A percentile compares a stretch with the other conserved stretches of the same genome.
Conservation (phyloP, 2,113 vertebrate species). For the Myrmecophaga tridactyla region DNA sequence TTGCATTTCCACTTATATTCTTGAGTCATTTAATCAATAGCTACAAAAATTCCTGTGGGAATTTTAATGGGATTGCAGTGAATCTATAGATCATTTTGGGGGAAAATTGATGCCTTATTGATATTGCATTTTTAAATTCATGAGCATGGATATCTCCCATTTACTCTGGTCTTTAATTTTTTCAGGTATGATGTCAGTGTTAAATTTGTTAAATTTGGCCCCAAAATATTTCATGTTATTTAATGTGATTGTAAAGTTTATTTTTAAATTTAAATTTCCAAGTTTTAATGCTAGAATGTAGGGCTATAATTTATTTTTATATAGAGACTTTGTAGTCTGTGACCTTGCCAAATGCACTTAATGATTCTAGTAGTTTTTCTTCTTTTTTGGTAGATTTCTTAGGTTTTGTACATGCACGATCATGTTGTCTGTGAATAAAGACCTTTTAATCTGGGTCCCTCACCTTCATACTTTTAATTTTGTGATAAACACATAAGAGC, state of each 20-base stretch:
- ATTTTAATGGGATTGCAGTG: slow-evolving; percentile 15
- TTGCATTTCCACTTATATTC: background rate
- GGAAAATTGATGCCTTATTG: background rate
- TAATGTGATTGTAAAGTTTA: background rate
- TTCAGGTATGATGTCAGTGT: background rate
- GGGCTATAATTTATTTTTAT: slow-evolving; percentile 1
- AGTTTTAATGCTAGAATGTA: background rate
- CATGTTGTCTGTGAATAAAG: background rate
- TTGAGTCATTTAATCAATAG: background rate
- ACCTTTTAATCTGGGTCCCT: background rate
- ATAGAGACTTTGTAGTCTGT: background rate
- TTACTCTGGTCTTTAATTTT: slow-evolving; percentile 14
- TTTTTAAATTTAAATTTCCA: slow-evolving; percentile 49
- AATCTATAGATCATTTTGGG: background rate
- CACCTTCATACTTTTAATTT: slow-evolving; percentile 19
- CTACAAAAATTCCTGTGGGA: background rate
- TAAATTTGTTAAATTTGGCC: slow-evolving; percentile 31
- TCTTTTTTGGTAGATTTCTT: background rate
- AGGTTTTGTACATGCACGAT: background rate
- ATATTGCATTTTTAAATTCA: background rate
- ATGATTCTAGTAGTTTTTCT: background rate
- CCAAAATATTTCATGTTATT: slow-evolving; percentile 27
- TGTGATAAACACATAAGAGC: background rate
- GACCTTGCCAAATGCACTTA: background rate
- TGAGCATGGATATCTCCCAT: background rate